Percentiles rank a stretch among this genome's conserved stretches.
These are phyloP conservation scores for Perizoma affinitatum DNA, from an alignment of 2,888 invertebrate species.

Conservation along the genomic window DNA sequence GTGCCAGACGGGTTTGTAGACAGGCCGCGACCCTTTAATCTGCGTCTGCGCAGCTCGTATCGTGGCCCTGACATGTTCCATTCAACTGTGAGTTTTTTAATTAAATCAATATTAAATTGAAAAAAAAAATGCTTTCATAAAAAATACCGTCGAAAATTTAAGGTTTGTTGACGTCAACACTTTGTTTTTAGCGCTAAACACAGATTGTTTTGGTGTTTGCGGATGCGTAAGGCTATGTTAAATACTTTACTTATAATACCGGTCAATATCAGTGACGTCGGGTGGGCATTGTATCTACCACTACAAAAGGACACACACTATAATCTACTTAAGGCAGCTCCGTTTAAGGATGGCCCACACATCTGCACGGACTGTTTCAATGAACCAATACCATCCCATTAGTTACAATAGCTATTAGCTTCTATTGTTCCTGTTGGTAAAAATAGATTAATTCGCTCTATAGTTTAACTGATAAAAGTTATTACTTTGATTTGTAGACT, in stretches of 20 bases:
- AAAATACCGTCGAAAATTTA: conserved; percentile 1
- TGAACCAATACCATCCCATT: conserved; percentile 25
- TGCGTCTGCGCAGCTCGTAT: conserved; percentile 46
- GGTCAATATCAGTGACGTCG: conserved; percentile 45
- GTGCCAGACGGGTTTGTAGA: conserved; percentile 54
- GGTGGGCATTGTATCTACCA: conserved; percentile 39
- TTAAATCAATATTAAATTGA: no score
- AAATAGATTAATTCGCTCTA: conserved; percentile 30
- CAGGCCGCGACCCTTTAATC: conserved; percentile 63
- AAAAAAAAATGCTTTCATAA: no score
- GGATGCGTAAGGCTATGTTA: conserved; percentile 21
- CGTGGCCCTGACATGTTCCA: conserved; percentile 55
- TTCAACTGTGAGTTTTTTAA: conserved; percentile 24
- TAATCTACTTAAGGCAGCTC: conserved; percentile 39
- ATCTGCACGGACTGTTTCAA: conserved; percentile 30
- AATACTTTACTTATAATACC: conserved; percentile 29
- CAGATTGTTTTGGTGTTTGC: conserved; percentile 6
- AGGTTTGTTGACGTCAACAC: conserved; percentile 18
- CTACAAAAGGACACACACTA: conserved; percentile 37
- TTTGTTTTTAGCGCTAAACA: conserved; percentile 2
- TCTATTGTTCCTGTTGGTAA: conserved; percentile 36
- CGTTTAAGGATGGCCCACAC: conserved; percentile 34
- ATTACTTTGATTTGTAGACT: neutral
- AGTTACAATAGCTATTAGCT: conserved; percentile 34
- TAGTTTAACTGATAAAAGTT: conserved; percentile 1